phyloP scores from a whole-genome alignment of 2,113 vertebrate species.

The Heloderma charlesbogerti region DNA sequence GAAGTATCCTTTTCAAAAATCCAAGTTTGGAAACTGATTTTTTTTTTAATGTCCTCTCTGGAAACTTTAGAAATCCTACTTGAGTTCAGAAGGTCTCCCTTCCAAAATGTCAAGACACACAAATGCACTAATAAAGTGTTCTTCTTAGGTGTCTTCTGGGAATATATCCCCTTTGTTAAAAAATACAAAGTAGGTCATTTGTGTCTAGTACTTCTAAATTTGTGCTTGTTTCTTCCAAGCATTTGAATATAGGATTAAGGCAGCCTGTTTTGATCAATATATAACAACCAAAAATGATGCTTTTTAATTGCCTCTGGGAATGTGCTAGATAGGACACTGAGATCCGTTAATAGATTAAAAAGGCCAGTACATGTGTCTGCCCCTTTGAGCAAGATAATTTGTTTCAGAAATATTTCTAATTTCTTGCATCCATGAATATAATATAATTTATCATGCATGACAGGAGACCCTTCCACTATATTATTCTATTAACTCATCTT shows the following conservation, averaged over 20 bases:
- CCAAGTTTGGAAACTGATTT: not conserved
- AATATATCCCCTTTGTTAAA: not conserved
- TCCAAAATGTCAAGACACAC: not conserved
- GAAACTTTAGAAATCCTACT: not conserved
- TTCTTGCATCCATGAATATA: not conserved
- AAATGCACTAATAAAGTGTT: not conserved
- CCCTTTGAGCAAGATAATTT: not conserved
- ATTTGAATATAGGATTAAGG: not conserved
- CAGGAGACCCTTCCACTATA: not conserved
- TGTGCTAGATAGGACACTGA: not conserved
- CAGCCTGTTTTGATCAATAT: constrained; percentile 13
- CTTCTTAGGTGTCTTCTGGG: not conserved
- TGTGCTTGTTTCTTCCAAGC: not conserved
- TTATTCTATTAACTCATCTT: not conserved
- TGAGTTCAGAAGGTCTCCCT: not conserved
- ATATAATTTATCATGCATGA: not conserved
- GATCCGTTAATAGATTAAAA: not conserved
- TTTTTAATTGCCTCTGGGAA: not conserved
- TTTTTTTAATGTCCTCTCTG: not conserved
- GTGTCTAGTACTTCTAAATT: not conserved
- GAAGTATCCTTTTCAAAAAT: not conserved
- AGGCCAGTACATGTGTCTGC: not conserved
- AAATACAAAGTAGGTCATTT: constrained; percentile 8
- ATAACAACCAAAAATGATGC: not conserved
- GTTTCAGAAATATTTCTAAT: not conserved